phyloP scores from a whole-genome alignment of 2,797 vertebrate species.

The Takifugu rubripes region DNA sequence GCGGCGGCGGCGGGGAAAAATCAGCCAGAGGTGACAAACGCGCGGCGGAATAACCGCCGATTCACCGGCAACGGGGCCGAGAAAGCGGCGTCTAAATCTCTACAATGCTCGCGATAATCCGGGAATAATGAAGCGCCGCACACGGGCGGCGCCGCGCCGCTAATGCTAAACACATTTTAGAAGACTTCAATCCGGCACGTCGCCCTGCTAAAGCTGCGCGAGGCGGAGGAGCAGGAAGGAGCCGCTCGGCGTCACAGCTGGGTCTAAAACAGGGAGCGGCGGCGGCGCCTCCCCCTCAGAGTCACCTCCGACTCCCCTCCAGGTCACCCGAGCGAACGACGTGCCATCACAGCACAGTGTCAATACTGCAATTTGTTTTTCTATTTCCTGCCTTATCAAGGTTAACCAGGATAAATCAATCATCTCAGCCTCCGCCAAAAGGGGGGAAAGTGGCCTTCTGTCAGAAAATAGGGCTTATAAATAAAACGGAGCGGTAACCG shows the following conservation, averaged over 20 bases:
- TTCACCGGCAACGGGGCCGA: constrained; percentile 27
- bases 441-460: constrained; percentile 46
- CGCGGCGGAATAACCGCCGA: constrained; percentile 44
- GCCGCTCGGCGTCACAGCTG: constrained; percentile 14
- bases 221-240: constrained; percentile 32
- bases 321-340: constrained; percentile 69
- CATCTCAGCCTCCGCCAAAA: constrained; percentile 63
- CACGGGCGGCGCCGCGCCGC: constrained; percentile 29
- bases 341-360: constrained; percentile 72
- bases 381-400: constrained; percentile 80
- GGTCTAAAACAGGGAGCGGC: constrained; percentile 13
- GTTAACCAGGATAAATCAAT: constrained; percentile 82
- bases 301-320: constrained; percentile 72
- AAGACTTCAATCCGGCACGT: constrained; percentile 43
- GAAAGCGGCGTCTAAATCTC: constrained; percentile 40
- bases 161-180: constrained; percentile 39
- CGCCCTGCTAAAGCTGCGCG: constrained; percentile 31
- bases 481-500: constrained; percentile 70
- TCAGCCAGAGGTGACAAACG: constrained; percentile 39
- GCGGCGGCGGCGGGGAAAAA: constrained; percentile 28
- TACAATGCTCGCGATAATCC: constrained; percentile 47
- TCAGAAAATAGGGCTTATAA: constrained; percentile 71
- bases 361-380: constrained; percentile 80
- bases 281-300: constrained; percentile 37
- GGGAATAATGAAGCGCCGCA: constrained; percentile 53